These are phyloP conservation scores for Turnix velox DNA, from an alignment of 2,113 vertebrate genomes.

Conservation along the genomic window DNA sequence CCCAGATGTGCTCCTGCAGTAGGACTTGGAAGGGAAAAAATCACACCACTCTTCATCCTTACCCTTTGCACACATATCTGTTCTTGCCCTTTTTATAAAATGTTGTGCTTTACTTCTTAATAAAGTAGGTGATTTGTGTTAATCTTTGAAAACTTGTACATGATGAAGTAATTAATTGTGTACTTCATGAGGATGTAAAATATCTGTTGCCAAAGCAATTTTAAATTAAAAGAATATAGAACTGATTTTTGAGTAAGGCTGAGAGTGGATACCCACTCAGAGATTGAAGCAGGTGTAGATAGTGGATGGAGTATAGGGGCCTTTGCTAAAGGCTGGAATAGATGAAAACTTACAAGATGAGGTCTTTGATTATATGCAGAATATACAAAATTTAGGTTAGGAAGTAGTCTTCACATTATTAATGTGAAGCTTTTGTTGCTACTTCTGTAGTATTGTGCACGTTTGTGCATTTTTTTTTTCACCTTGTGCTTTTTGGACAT, in stretches of 20 bases:
- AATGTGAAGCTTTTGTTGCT: not conserved
- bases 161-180: not conserved
- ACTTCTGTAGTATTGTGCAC: not conserved
- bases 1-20: too few species aligned
- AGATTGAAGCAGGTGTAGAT: not conserved
- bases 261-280: not conserved
- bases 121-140: not conserved
- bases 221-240: not conserved
- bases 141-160: not conserved
- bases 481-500: fast-evolving
- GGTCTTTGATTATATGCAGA: not conserved
- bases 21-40: too few species aligned
- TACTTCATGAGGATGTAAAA: not conserved
- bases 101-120: not conserved
- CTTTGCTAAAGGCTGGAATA: not conserved
- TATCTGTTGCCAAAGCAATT: not conserved
- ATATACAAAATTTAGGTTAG: not conserved
- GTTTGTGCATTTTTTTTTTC: not conserved
- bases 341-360: not conserved
- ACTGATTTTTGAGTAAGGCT: not conserved
- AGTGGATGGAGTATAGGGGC: not conserved
- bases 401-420: not conserved
- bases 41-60: too few species aligned
- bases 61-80: not conserved
- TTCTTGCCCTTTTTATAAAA: not conserved